Evolutionary conservation across 2,888 invertebrate genomes (phyloP), one percentile per base, ranked within the genome.

Genomic region (Eudemis profundana): DNA sequence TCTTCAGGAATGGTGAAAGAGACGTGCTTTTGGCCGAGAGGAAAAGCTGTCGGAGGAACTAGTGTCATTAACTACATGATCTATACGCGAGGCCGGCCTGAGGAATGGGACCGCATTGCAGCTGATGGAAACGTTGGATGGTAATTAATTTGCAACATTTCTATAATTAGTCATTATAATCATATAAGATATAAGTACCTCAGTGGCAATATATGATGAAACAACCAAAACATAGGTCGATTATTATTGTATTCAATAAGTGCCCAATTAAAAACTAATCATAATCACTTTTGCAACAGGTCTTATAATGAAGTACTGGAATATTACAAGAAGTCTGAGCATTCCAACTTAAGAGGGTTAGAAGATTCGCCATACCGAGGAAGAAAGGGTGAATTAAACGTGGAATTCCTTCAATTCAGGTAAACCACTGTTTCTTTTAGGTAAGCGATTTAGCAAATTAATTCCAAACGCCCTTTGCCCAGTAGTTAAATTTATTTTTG

Each of bases 21-120:
- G 40, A 76, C 82, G 61, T 95, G 96, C 76, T 94, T 93, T 72
- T 94, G 96, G 94, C 95, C 96, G 0, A 89, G 95, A 67, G 97
- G 97, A 0, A 95, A 95, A 78, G 95, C 95, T 0, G 82, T 96
- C 15, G 97, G 97, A 0, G 97, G 97, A 0, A 95, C 96, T 2
- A 96, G 96, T 27, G 94, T 95, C 10, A 94, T 97, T 4, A 97
- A 97, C 87, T 97, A 96, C 78, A 95, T 97, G 95, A 93, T 96
- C 4, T 97, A 97, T 80, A 94, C 96, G 0, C 93, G 97, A 51
- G 97, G 97, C 0, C 93, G 95, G 67, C 93, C 93, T 33, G 82
- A 82, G 21, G 96, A 96, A 83, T 96, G 94, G 86, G 94, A 96
- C 75, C 82, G 90, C 17, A 96, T 96, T 93, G 94, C 92, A 42